Base-by-base conservation (phyloP, 2,797 vertebrate genomes). In the Menidia menidia region DNA sequence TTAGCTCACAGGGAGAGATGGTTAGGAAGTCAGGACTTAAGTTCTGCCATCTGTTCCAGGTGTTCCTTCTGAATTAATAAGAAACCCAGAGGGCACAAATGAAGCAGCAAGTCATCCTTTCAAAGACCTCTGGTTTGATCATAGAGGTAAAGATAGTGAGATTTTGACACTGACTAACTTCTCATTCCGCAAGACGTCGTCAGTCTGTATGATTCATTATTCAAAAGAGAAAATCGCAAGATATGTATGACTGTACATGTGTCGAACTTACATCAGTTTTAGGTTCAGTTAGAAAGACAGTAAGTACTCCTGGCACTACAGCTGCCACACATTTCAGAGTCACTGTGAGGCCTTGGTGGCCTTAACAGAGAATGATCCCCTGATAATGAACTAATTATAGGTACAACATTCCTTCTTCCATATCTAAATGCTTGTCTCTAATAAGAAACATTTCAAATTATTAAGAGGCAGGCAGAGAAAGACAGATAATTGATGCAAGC, bases 301-400 rank as follows among this genome's bases (percentile, higher is more conserved):
- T 61, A 56, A 60, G 33, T 51, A 63, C 73, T 72, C 60, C 51
- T 54, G 57, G 57, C 39, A 55, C 54, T 63, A 84, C 80, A 84
- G 80, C 75, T 75, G 70, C 81, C 71, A 73, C 76, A 83, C 71
- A 80, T 81, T 87, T 85, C 63, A 76, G 60, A 31, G 32, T 71
- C 77, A 57, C 71, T 0, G 2, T n/a, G 64, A 62, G 39, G 60
- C 82, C 58, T 63, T 69, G 13, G 44, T 8, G 51, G 84, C 72
- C 74, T 77, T 60, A 18, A 69, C 73, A 72, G 66, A 80, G 71
- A 64, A 70, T 15, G 81, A 90, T 85, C 75, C 81, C 25, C 45
- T 68, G 86, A 93, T 94, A 94, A 94, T 90, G 88, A 93, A 89
- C 86, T 93, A 93, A 94, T 94, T 93, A 93, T 87, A 94, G 90